Evolutionary conservation across 2,113 vertebrate genomes (phyloP).

Genomic region (Nicator chloris): DNA sequence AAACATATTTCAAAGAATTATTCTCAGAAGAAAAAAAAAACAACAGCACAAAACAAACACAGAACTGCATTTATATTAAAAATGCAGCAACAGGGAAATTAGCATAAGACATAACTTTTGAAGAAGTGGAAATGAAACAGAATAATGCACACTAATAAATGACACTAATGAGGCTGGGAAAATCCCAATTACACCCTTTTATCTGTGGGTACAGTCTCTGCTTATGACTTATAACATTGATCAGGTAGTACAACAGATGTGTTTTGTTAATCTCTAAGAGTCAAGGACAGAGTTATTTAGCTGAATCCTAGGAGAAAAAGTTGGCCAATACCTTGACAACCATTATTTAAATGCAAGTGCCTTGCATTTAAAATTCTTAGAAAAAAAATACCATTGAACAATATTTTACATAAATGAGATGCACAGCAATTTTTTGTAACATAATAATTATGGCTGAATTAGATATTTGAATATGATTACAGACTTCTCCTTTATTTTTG

Average conservation of each 20-base stretch:
- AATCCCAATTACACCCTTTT: not conserved
- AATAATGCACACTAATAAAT: not conserved
- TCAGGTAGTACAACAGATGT: not conserved
- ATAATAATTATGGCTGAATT: not conserved
- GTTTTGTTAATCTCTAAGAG: not conserved
- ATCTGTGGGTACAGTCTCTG: not conserved
- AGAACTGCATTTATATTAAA: not conserved
- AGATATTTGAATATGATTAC: not conserved
- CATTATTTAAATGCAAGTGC: not conserved
- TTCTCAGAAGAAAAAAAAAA: not conserved
- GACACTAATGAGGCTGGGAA: not conserved
- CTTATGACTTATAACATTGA: not conserved
- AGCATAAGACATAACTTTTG: not conserved
- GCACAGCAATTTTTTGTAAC: not conserved
- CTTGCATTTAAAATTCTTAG: not conserved
- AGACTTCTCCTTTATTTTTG: not conserved
- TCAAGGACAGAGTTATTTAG: not conserved
- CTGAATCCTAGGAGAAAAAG: not conserved
- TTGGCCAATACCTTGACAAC: not conserved
- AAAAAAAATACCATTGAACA: not conserved
- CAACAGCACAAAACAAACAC: not conserved
- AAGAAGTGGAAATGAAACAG: not conserved
- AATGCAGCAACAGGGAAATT: not conserved
- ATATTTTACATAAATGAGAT: not conserved
- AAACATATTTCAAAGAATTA: not conserved